Evolutionary conservation across 2,888 invertebrate species (phyloP), one percentile per base, ranked within the genome.

Genomic region (Hypena proboscidalis): DNA sequence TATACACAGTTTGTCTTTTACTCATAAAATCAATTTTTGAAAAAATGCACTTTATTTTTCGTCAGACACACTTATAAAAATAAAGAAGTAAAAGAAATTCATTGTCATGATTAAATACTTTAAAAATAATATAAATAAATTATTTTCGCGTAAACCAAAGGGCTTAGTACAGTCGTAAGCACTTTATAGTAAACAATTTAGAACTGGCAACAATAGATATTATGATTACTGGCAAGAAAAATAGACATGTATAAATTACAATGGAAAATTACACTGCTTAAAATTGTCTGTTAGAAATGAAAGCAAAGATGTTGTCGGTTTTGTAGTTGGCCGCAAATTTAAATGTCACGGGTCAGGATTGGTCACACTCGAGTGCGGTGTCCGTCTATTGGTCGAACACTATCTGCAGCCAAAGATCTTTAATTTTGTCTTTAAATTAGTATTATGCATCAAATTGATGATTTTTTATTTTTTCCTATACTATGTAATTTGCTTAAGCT

Each of bases 1-100:
- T 54, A 35, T 57, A 53, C 40, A 62, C 41, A 61, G 63, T 50
- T 67, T 70, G 70, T 71, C 69, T 74, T 73, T 70, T 41, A 54
- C 51, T 43, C 37, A 47, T 46, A 22, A 57, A 61, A 60, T 54
- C 29, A 41, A 51, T 55, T 54, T 30, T 21, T 53, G 5, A 43
- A 53, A 45, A 43, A 59, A 62, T 62, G 58, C 63, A 44, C 31
- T 49, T 53, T 41, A 41, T 39, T 49, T 27, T 48, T 35, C 17
- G 32, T 17, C 25, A 21, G 8, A 48, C 17, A 45, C 25, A 10
- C 32, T 22, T 27, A 26, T 47, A 25, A 4, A 30, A 27, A 32
- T 38, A 32, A 23, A 14, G 35, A 26, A 40, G 26, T n/a, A 35
- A 31, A 25, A 19, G n/a, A 20, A 31, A 6, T 20, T 30, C 15